Conservation (phyloP, 1,140 invertebrate genomes). For the Ceratoteleas bidentatus region DNA sequence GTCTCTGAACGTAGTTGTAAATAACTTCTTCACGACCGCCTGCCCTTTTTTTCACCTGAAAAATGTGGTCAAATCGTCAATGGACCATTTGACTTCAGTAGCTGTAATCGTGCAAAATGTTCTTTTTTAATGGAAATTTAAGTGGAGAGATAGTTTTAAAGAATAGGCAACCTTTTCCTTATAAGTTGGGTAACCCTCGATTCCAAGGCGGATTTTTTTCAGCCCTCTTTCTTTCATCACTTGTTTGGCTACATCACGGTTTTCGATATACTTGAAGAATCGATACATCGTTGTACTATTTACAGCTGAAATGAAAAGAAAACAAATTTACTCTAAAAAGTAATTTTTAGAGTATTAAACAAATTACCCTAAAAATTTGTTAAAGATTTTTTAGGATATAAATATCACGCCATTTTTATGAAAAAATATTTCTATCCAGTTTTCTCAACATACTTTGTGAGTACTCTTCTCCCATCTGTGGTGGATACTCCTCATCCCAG, state of each 20-base stretch:
- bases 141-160: too few species aligned
- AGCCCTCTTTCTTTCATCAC: conserved; percentile 98
- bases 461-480: conserved; percentile 99
- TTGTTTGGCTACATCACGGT: conserved; percentile 99
- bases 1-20: conserved; percentile 99
- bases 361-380: too few species aligned
- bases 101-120: too few species aligned
- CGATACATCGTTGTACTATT: conserved; percentile 96
- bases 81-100: background rate
- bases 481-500: conserved; percentile 99
- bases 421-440: background rate
- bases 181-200: conserved; percentile 99
- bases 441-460: conserved; percentile 89
- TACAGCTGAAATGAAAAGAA: conserved; percentile 84
- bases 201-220: conserved; percentile 99
- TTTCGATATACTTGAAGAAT: conserved; percentile 99
- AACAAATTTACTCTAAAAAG: too few species aligned
- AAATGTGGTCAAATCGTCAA: too few species aligned
- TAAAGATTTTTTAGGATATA: too few species aligned
- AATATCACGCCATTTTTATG: too few species aligned
- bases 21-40: conserved; percentile 97
- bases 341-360: too few species aligned
- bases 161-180: conserved; percentile 99
- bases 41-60: conserved; percentile 87
- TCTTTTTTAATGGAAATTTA: too few species aligned